Base-by-base conservation (phyloP, 2,888 invertebrate genomes). In the Geotrupes spiniger region DNA sequence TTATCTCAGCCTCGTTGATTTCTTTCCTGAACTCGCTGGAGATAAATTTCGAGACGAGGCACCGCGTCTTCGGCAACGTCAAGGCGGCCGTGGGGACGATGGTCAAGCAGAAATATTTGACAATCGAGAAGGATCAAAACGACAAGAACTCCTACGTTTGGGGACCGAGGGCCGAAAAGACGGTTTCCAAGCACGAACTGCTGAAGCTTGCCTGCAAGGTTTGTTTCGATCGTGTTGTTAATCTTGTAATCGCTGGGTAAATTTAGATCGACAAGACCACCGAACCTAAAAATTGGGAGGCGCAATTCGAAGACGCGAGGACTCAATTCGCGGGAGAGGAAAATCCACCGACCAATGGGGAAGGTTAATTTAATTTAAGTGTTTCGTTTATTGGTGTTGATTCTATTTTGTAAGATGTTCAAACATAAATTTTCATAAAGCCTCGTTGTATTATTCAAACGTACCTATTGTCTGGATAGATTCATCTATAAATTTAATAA, bases 51-150 rank as follows among this genome's bases (percentile, higher is more conserved):
- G 25, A 43, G 1, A 33, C 4, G n/a, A 26, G 12, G n/a, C 36
- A 43, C 25, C 9, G 21, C 9, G 14, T 43, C 8, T 43, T 43
- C n/a, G 43, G 43, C 25, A 36, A 43, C 9, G 33, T 43, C n/a
- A 43, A 33, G 25, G 36, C 33, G 4, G 25, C 25, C 36, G 10
- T 43, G 10, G 21, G 12, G 21, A 43, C 33, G 6, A 33, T 43
- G 43, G 43, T 21, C 2, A 43, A 43, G 15, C 43, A 43, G n/a
- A 43, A 36, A 17, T 43, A 36, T 43, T 36, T 43, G 21, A 36
- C 4, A n/a, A 15, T 26, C 16, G n/a, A 2, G 4, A 12, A 33
- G n/a, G 36, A 43, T 36, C 33, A 17, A n/a, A n/a, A 31, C 1
- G 36, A 36, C 9, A 43, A 36, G 12, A 25, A n/a, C 10, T 11